Evolutionary conservation across 2,888 invertebrate species (phyloP), one percentile per base, ranked within the genome.

Genomic region (Mellilla xanthometata): DNA sequence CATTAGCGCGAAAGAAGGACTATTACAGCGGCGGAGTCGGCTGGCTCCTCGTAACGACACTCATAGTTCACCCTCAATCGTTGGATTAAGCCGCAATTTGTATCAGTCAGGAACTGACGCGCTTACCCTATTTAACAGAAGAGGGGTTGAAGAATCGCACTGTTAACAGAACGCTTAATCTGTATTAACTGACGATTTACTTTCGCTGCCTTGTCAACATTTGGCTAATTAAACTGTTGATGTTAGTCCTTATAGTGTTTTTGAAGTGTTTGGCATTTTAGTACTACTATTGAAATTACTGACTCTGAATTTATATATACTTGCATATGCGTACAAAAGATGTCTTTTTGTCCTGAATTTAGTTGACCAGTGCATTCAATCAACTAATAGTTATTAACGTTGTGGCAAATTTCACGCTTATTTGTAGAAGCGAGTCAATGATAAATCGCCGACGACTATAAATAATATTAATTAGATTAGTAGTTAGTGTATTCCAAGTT

Each of bases 1-100:
- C 81, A 82, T 84, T 83, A 81, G 77, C 74, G 72, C 72, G 72
- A 76, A 81, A 82, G 76, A 77, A 76, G 73, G 76, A 69, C 76
- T 72, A 82, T 83, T 80, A 79, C 71, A 66, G 51, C 61, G 68
- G n/a, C n/a, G n/a, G n/a, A n/a, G n/a, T n/a, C n/a, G n/a, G n/a
- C 65, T 68, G 74, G 69, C 71, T 72, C 66, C 70, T 57, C 61
- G 67, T 81, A 83, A 84, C 79, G 84, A 83, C 73, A 45, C 60
- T 66, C 75, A 82, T 84, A 84, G 80, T 80, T 85, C 83, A 82
- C 76, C 76, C 79, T 78, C 77, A 79, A 79, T 81, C 81, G 80
- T 74, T 62, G 77, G 80, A 81, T 79, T 81, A 80, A 75, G 78
- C 70, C 63, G 65, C 74, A 64, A 81, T 81, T 81, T 81, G 74